A percentile compares a stretch with the other conserved stretches of the same genome.
These are phyloP conservation scores for Cricetomys ansorgei DNA, from an alignment of 2,113 vertebrate species.

Conservation along the genomic window DNA sequence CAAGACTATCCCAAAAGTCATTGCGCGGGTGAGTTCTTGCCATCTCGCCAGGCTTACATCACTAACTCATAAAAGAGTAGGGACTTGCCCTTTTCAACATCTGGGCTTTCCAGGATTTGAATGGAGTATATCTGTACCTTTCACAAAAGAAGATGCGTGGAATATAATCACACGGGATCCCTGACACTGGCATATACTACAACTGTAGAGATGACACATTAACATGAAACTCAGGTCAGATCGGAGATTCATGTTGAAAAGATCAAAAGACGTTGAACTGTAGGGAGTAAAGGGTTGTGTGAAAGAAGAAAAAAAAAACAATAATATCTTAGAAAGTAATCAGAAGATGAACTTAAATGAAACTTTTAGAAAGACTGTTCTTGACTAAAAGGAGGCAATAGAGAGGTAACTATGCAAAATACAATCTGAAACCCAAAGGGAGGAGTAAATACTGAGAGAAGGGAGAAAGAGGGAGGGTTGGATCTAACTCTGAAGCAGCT, in stretches of 20 bases:
- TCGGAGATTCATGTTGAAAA: background rate
- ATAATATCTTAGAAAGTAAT: background rate
- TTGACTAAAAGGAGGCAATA: background rate
- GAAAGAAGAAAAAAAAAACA: background rate
- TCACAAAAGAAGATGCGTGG: conserved; percentile 35
- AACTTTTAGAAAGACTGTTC: background rate
- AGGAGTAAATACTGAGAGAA: background rate
- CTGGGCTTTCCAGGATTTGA: background rate
- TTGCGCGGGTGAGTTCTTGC: background rate
- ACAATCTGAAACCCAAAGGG: background rate
- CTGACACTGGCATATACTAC: background rate
- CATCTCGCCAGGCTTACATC: background rate
- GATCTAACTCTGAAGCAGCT: background rate
- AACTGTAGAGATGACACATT: conserved; percentile 5
- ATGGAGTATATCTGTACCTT: background rate
- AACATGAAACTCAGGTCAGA: background rate
- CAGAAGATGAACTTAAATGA: background rate
- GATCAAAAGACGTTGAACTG: background rate
- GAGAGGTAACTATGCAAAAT: conserved; percentile 3
- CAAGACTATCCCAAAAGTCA: background rate
- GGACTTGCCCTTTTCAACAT: background rate
- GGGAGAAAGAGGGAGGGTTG: background rate
- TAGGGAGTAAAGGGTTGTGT: background rate
- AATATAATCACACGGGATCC: background rate
- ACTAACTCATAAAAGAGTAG: background rate